Base-by-base conservation (phyloP, 2,113 vertebrate species). In the Channa maculata region DNA sequence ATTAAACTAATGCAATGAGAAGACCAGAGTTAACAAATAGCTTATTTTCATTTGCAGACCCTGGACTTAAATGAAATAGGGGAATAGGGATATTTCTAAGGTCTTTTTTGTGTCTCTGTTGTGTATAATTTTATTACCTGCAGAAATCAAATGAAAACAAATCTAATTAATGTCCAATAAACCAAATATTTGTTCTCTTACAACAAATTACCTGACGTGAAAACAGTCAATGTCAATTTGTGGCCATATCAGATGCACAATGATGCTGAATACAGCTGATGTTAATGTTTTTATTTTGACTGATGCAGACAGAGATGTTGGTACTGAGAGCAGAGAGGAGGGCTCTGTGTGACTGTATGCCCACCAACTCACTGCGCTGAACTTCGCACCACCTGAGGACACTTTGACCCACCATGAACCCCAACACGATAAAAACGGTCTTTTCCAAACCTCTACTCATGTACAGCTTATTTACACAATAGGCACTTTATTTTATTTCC, bases 311-410 rank as follows among this genome's bases (percentile, higher is more conserved):
- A 2, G 97, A 98, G 91, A 94, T 81, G 49, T 92, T 99, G 81
- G 95, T 99, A 78, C 93, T 99, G 91, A 93, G 96, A 92, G 95
- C 94, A 0, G 97, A 98, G 90, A 93, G 94, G 88, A 94, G 96
- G 86, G 95, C 96, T 65, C 94, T 98, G 69, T 99, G 97, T 44
- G 96, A 97, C 90, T 99, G 97, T 71, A 95, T 96, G 94, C 91
- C 72, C 34, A 84, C 93, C 3, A 93, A 76, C 91, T 87, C 94
- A 59, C 93, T 98, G 90, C 95, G 90, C 89, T 87, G 89, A 95
- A 34, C 41, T n/a, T 53, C 11, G 15, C n/a, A 7, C 15, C 1
- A 24, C 24, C 4, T 3, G 53, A 61, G 50, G 50, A 65, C 48
- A 13, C 58, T 45, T 52, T 76, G 78, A 11, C 38, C 70, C 34